phyloP scores from a whole-genome alignment of 2,888 invertebrate genomes.

The Clanis bilineata region DNA sequence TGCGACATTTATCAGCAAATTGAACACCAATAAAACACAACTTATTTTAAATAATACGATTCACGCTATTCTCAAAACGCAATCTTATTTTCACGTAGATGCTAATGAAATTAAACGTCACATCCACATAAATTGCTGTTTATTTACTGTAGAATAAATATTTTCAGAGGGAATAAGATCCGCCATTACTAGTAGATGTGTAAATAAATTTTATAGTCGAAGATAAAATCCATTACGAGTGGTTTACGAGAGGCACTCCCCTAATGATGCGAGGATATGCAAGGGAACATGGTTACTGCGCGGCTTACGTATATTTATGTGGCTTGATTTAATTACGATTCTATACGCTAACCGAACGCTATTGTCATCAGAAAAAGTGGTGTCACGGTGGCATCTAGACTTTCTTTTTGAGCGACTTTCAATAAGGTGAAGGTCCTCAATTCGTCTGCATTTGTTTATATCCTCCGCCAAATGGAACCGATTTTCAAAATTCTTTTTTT shows the following conservation, averaged over 20 bases:
- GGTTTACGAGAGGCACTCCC: constrained; percentile 74
- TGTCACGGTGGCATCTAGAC: no score
- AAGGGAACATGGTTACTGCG: constrained; percentile 24
- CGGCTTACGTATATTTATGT: background rate
- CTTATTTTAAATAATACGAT: background rate
- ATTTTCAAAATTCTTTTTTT: no score
- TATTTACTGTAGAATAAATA: constrained; percentile 29
- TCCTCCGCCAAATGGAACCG: no score
- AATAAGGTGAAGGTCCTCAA: no score
- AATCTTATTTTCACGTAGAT: background rate
- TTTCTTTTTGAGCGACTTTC: no score
- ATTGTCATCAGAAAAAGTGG: no score
- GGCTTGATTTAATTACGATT: background rate
- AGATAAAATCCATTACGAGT: constrained; percentile 75
- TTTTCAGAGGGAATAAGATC: constrained; percentile 49
- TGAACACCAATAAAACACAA: background rate
- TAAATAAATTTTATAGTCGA: constrained; percentile 76
- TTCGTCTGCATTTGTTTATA: no score
- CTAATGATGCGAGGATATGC: constrained; percentile 68
- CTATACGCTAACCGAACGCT: no score
- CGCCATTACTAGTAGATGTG: constrained; percentile 62
- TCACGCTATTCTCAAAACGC: background rate
- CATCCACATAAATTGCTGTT: background rate
- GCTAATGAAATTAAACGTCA: constrained; percentile 1
- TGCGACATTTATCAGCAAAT: no score